Conservation (phyloP, 2,888 invertebrate species). For the Magallana nippona region DNA sequence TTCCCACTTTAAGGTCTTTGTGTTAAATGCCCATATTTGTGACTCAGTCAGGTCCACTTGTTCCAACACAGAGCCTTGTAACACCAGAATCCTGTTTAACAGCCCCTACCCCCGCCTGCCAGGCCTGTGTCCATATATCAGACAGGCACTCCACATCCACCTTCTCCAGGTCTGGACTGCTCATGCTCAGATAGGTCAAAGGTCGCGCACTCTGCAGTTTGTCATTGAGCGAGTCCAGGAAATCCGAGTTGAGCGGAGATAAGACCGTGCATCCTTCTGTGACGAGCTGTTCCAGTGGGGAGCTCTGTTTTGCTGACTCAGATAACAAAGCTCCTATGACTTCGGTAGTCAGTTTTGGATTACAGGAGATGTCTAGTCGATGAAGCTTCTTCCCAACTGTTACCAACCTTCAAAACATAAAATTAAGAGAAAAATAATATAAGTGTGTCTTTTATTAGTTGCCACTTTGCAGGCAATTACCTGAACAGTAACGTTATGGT, state of each 20-base stretch:
- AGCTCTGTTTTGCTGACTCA: slow-evolving; percentile 49
- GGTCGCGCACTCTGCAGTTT: slow-evolving; percentile 58
- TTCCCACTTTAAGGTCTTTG: no score
- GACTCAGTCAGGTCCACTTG: neutral
- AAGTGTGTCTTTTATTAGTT: neutral
- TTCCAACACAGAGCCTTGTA: slow-evolving; percentile 43
- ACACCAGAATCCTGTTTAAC: slow-evolving; percentile 36
- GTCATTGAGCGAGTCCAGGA: slow-evolving; percentile 66
- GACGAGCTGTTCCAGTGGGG: slow-evolving; percentile 60
- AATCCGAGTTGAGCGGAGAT: slow-evolving; percentile 66
- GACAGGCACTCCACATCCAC: slow-evolving; percentile 63
- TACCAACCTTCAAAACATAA: slow-evolving; percentile 59
- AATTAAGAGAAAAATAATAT: neutral
- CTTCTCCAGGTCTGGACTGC: slow-evolving; percentile 59
- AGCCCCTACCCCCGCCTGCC: slow-evolving; percentile 57
- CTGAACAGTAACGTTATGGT: no score
- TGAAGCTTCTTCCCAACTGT: slow-evolving; percentile 59
- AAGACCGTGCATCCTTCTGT: slow-evolving; percentile 64
- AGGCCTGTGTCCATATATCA: slow-evolving; percentile 66
- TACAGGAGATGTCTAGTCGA: slow-evolving; percentile 63
- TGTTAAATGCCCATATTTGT: neutral
- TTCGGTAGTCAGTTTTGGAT: slow-evolving; percentile 62
- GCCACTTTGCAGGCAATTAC: neutral
- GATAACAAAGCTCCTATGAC: slow-evolving; percentile 62
- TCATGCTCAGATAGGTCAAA: slow-evolving; percentile 59